A percentile compares a stretch with the other conserved stretches of the same genome.
Evolutionary conservation across 2,113 vertebrate species (phyloP).

Genomic region (Atrichornis clamosus): DNA sequence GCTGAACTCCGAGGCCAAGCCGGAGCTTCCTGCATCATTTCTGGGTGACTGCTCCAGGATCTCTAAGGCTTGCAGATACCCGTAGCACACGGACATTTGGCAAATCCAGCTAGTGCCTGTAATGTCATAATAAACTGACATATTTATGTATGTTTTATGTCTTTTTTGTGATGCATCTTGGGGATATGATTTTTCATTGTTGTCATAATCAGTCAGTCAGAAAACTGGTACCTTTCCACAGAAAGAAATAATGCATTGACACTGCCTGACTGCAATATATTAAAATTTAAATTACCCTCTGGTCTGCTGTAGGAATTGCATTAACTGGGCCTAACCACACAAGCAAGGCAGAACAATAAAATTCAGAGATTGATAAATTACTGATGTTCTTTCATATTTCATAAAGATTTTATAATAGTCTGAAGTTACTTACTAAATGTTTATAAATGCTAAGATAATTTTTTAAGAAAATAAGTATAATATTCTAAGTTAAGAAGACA

Average conservation of each 20-base stretch:
- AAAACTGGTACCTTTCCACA: conserved; percentile 51
- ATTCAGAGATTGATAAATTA: conserved; percentile 56
- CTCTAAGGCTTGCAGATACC: background rate
- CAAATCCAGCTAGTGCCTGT: background rate
- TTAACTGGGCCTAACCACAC: conserved; percentile 69
- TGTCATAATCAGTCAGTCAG: conserved; percentile 42
- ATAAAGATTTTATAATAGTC: conserved; percentile 33
- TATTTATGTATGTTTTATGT: conserved; percentile 4
- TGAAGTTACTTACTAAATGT: conserved; percentile 43
- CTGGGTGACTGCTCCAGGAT: background rate
- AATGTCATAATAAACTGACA: background rate
- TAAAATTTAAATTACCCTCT: conserved; percentile 74
- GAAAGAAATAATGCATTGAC: conserved; percentile 55
- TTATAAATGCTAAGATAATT: conserved; percentile 1
- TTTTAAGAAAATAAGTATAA: conserved; percentile 23
- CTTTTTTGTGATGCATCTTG: background rate
- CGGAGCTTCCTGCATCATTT: background rate
- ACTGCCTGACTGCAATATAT: conserved; percentile 63
- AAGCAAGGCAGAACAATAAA: conserved; percentile 63
- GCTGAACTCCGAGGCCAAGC: background rate
- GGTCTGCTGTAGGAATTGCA: conserved; percentile 56
- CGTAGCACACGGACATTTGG: background rate
- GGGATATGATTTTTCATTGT: conserved; percentile 38
- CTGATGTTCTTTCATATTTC: conserved; percentile 31
- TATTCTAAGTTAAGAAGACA: conserved; percentile 27